Evolutionary conservation across 2,113 vertebrate species (phyloP), one percentile per base, ranked within the genome.

Genomic region (Eidolon helvum): DNA sequence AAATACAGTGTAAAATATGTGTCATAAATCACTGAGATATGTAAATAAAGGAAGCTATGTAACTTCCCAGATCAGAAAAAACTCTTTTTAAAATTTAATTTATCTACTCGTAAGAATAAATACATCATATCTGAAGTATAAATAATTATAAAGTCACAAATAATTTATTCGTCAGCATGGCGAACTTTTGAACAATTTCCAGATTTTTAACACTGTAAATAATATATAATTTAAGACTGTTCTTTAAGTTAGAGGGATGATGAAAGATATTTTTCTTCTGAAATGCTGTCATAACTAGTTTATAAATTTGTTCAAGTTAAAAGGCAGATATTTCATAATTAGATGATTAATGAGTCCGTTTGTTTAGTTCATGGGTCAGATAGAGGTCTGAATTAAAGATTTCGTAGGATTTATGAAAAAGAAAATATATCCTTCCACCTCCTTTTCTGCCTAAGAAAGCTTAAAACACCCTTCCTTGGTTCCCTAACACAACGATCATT

Each of bases 151-250:
- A 96, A 97, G 66, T 57, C 89, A 94, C 93, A 97, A 97, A 53
- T 98, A 43, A 40, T 94, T 98, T 97, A 69, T 96, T 97, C 69
- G 96, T 98, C 95, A 48, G 28, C 74, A n/a, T 91, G 74, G 30
- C 75, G 95, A 86, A 88, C 59, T 98, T 94, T 96, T 98, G 97
- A 98, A 98, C 93, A 84, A 24, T 84, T 96, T 97, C 97, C 91
- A 97, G 88, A 91, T 97, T 96, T 94, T 90, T 50, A 96, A 87
- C 96, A 79, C 33, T 84, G 61, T 97, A 93, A 98, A 97, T 95
- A 98, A 98, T 97, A 97, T 40, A 97, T 43, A 85, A 95, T 93
- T 98, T 97, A 94, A 96, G 50, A 72, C 26, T 83, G 86, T 96
- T 94, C 95, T 98, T 97, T 97, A 97, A 38, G 26, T 97, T 97